Evolutionary conservation across 2,888 invertebrate genomes (phyloP).

Genomic region (Leptopilina myrica): DNA sequence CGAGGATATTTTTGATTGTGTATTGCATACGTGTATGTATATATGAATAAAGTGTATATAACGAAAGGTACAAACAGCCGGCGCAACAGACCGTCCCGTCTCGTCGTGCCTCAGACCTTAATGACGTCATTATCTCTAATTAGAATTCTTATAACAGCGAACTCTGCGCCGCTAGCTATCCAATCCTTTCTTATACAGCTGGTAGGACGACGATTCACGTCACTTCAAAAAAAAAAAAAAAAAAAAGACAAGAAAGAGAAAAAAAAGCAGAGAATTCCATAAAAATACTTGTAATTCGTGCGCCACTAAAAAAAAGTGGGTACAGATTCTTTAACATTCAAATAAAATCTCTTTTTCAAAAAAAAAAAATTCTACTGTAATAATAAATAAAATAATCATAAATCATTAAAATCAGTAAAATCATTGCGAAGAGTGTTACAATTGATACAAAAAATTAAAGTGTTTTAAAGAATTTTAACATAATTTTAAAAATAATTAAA

Average conservation of each 20-base stretch:
- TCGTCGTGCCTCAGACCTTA: slow-evolving; percentile 71
- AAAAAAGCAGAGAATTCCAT: background rate
- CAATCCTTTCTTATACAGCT: slow-evolving; percentile 26
- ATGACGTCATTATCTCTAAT: slow-evolving; percentile 74
- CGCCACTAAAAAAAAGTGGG: background rate
- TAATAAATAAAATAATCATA: too few relatives aligned
- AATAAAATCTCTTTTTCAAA: too few relatives aligned
- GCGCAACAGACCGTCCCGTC: slow-evolving; percentile 70
- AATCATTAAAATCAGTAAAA: too few relatives aligned
- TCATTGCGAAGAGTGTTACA: too few relatives aligned
- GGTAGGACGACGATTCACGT: slow-evolving; percentile 34
- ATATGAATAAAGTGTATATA: slow-evolving; percentile 22
- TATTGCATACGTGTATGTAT: slow-evolving; percentile 5
- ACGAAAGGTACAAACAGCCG: slow-evolving; percentile 58
- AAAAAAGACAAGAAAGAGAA: too few relatives aligned
- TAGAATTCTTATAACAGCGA: slow-evolving; percentile 66
- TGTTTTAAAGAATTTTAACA: too few relatives aligned
- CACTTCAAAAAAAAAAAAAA: background rate
- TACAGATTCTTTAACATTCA: too few relatives aligned
- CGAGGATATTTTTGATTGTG: slow-evolving; percentile 26
- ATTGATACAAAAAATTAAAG: too few relatives aligned
- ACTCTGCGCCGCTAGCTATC: slow-evolving; percentile 51
- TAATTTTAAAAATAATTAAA: too few relatives aligned
- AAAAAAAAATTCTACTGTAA: too few relatives aligned
- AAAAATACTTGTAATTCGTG: slow-evolving; percentile 2